phyloP scores from a whole-genome alignment of 2,888 invertebrate genomes.

The Xestia rhomboidea region DNA sequence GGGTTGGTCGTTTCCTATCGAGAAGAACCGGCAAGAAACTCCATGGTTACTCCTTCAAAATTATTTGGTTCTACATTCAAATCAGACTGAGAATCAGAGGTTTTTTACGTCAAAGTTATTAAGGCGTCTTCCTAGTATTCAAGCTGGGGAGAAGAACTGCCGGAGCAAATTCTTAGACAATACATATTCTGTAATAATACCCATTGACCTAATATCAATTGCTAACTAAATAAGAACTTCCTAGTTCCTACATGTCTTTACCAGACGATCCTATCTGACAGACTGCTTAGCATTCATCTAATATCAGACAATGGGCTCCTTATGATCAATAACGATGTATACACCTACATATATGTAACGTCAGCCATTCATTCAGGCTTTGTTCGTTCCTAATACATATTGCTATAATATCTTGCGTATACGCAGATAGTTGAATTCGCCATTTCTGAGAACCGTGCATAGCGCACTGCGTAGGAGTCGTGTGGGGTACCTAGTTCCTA shows the following conservation, averaged over 20 bases:
- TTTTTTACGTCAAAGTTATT: not conserved
- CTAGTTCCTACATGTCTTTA: not conserved
- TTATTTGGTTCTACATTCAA: not conserved
- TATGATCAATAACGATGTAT: conserved; percentile 40
- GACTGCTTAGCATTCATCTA: conserved; percentile 31
- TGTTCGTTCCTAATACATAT: conserved; percentile 22
- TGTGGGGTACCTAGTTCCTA: conserved; percentile 56
- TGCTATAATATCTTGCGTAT: conserved; percentile 32
- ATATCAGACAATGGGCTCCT: conserved; percentile 44
- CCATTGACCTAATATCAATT: not conserved
- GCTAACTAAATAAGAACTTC: not conserved
- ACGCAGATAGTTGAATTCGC: conserved; percentile 69
- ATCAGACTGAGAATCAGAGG: not conserved
- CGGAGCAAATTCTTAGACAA: not conserved
- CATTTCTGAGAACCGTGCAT: conserved; percentile 63
- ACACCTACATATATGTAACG: not conserved
- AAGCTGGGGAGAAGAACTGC: not conserved
- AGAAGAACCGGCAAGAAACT: too few species aligned
- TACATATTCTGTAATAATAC: not conserved
- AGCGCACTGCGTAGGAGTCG: conserved; percentile 63
- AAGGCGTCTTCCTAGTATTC: not conserved
- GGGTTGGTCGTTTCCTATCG: not conserved
- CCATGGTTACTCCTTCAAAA: not conserved
- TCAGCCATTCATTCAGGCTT: conserved; percentile 34
- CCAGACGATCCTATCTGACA: conserved; percentile 24